Evolutionary conservation across 2,113 vertebrate genomes (phyloP), one percentile per base, ranked within the genome.

Genomic region (Penelope pileata): DNA sequence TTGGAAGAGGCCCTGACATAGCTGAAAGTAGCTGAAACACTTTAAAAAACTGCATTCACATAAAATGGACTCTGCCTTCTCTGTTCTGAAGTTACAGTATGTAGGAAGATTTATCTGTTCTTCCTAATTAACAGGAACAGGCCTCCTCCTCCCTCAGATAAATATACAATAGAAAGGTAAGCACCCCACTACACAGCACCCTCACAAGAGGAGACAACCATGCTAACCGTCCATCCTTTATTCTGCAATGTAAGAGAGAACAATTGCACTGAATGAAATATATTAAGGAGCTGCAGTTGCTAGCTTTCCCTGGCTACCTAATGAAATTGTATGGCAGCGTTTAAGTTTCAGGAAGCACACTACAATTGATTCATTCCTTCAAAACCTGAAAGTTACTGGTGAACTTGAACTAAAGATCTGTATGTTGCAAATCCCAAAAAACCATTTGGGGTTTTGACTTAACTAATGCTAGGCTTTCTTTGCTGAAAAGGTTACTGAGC

Each of bases 11-110:
- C 74, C 48, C 91, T 94, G 81, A 91, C 88, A 96, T 40, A 93
- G 70, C 82, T 96, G 79, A 93, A 86, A 72, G 73, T 92, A 76
- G 32, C 77, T 91, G 88, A 90, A 94, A 88, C 42, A 53, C 47
- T 82, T 77, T 43, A 10, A 34, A 70, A 88, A 79, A 63, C 38
- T 3, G 58, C 45, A 77, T 91, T 86, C 64, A 77, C 47, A 78
- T 78, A 26, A 88, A 94, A 91, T 92, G 59, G 47, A 50, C 19
- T 86, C 85, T 63, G 38, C 60, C 38, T 40, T 66, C 47, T 88
- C 50, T 80, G 48, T 88, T 95, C 54, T 67, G 76, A 86, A 84
- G 91, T 64, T 86, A 59, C 34, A 50, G 9, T 78, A 83, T 58
- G 74, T 77, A 91, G 64, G 88, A 93, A 68, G 80, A 40, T 88